Evolutionary conservation across 2,888 invertebrate genomes (phyloP), one percentile per base, ranked within the genome.

Genomic region (Pocota personata): DNA sequence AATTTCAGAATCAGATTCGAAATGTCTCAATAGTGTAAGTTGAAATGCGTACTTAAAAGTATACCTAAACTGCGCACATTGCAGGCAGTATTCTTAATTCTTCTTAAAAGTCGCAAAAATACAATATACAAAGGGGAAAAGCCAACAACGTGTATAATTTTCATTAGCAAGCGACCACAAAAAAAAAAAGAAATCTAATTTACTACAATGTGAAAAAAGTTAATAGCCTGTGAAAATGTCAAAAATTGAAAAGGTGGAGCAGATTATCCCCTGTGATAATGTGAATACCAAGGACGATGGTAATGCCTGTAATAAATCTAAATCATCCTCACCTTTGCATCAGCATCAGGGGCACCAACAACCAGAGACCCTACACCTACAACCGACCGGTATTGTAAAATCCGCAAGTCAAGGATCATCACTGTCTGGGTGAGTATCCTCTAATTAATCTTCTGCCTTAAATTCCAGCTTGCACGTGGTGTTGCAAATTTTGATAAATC

Each of bases 141-240:
- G n/a, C 6, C 40, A 40, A 40, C 40, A 55, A 32, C 30, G 43
- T 43, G 32, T 66, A 57, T 35, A 66, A 75, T 75, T 66, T 75
- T 27, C 8, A 37, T 30, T 30, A 55, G 30, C n/a, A 30, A 64
- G 43, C 30, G 50, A 16, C 27, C 32, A 48, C 27, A 52, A 14
- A 19, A 12, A 8, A 40, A 24, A 62, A 35, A 52, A 16, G 32
- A 60, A 57, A 60, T 58, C 60, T 58, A 52, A 75, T 80, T 80
- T 75, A 58, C 19, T 50, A 58, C 40, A 71, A 71, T 67, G 76
- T 82, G 82, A 72, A 72, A 82, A 72, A 77, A 72, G 58, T 69
- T 72, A 82, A 77, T 64, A 82, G 64, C 64, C 72, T 82, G 71
- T 72, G 58, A 77, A 82, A 82, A 82, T 82, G 82, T 82, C 82